These are phyloP conservation scores for Barypeithes pellucidus DNA, from an alignment of 2,888 invertebrate genomes.

Conservation along the genomic window DNA sequence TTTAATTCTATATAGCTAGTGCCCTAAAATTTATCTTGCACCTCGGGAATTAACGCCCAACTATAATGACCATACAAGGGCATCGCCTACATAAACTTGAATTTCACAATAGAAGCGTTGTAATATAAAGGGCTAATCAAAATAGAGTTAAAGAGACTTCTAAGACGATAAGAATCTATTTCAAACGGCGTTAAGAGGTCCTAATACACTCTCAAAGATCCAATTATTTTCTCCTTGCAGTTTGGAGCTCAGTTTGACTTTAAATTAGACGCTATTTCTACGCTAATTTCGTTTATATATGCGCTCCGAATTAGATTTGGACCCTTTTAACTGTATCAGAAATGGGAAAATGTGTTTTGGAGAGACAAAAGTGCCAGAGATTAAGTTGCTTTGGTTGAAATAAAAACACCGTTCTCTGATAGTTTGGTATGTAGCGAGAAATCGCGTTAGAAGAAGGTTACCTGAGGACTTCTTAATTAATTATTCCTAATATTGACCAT, in stretches of 20 bases:
- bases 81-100: conserved; percentile 44
- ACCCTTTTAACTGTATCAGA: conserved; percentile 54
- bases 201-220: conserved; percentile 65
- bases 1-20: conserved; percentile 10
- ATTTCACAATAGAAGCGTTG: conserved; percentile 46
- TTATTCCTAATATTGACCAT: no score
- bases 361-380: conserved; percentile 20
- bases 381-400: conserved; percentile 13
- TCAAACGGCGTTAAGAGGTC: conserved; percentile 63
- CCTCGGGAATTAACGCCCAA: conserved; percentile 34
- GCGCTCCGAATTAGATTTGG: conserved; percentile 60
- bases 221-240: conserved; percentile 65
- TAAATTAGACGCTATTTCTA: conserved; percentile 67
- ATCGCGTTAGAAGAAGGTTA: no score
- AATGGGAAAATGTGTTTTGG: conserved; percentile 15
- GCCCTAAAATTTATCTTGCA: conserved; percentile 22
- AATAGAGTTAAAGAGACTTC: conserved; percentile 57
- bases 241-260: conserved; percentile 60
- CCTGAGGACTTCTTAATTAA: not conserved
- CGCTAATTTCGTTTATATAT: conserved; percentile 62
- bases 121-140: conserved; percentile 54
- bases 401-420: not conserved
- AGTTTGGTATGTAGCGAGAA: not conserved
- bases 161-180: conserved; percentile 66
- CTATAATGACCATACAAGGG: conserved; percentile 48